These are phyloP conservation scores for Harmothoe impar DNA, from an alignment of 2,888 invertebrate species.

Conservation along the genomic window DNA sequence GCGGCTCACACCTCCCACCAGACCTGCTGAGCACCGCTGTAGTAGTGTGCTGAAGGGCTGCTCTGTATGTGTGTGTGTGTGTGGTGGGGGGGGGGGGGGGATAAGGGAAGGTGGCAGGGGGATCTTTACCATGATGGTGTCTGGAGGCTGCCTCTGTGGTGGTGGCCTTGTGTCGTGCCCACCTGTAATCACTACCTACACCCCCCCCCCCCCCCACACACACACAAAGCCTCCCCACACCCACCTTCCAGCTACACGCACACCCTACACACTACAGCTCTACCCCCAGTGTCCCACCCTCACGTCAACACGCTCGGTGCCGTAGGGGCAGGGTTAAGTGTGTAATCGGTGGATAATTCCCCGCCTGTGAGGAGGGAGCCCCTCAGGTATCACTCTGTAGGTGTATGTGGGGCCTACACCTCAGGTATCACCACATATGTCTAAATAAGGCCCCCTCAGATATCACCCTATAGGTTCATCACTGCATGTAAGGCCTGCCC, in stretches of 20 bases:
- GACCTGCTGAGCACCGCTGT: not conserved
- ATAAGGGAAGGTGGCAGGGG: too few species aligned
- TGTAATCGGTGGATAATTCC: not conserved
- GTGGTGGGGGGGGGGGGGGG: not conserved
- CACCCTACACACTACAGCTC: not conserved
- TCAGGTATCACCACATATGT: too few species aligned
- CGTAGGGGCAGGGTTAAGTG: constrained; percentile 5
- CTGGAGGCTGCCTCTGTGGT: not conserved
- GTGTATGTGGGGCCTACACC: too few species aligned
- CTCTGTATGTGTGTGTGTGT: not conserved
- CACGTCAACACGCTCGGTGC: not conserved
- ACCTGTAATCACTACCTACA: constrained; percentile 19
- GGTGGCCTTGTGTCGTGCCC: not conserved
- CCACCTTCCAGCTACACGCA: not conserved
- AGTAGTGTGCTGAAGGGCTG: too few species aligned
- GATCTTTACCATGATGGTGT: not conserved
- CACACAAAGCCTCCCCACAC: not conserved
- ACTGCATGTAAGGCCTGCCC: too few species aligned
- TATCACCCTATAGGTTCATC: too few species aligned
- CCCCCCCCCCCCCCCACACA: not conserved
- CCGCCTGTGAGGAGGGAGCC: too few species aligned
- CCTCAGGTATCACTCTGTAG: too few species aligned
- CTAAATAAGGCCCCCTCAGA: too few species aligned
- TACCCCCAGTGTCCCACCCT: not conserved
- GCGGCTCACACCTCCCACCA: constrained; percentile 4